phyloP scores from a whole-genome alignment of 2,113 vertebrate species.

The Phylloscopus trochilus region DNA sequence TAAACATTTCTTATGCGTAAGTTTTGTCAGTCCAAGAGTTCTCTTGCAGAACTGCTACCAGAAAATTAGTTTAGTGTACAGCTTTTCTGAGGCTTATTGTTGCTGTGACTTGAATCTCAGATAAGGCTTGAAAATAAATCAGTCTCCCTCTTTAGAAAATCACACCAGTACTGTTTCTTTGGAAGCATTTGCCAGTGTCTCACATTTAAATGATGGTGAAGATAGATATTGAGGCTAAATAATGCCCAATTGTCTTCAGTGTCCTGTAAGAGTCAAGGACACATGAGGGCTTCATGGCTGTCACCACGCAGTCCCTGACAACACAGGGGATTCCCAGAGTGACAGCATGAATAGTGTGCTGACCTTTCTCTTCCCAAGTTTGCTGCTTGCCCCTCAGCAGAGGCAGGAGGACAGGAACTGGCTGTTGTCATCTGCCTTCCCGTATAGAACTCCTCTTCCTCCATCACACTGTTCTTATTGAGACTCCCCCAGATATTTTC shows the following conservation, averaged over 20 bases:
- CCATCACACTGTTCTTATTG: neutral
- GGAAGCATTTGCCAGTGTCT: constrained; percentile 31
- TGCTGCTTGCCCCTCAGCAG: neutral
- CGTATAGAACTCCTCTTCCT: neutral
- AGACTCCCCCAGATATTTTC: fast-evolving
- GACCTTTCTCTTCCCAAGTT: constrained; percentile 9
- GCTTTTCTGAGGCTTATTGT: constrained; percentile 51
- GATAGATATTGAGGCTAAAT: constrained; percentile 44
- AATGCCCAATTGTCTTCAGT: constrained; percentile 36
- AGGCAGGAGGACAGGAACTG: neutral
- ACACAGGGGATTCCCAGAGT: constrained; percentile 15
- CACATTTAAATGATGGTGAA: constrained; percentile 40
- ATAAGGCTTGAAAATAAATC: constrained; percentile 39
- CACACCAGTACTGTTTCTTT: neutral
- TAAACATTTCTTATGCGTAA: constrained; percentile 8
- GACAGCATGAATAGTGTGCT: constrained; percentile 3
- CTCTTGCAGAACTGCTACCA: constrained; percentile 9
- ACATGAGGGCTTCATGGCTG: constrained; percentile 31
- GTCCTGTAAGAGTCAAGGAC: constrained; percentile 19
- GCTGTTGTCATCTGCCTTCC: neutral
- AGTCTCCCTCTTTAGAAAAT: constrained; percentile 16
- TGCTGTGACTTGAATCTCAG: constrained; percentile 20
- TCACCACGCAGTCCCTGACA: neutral
- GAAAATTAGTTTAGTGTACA: constrained; percentile 27
- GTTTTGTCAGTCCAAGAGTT: constrained; percentile 21